Conservation (phyloP, 1,140 invertebrate genomes). For the Bombus waltoni region DNA sequence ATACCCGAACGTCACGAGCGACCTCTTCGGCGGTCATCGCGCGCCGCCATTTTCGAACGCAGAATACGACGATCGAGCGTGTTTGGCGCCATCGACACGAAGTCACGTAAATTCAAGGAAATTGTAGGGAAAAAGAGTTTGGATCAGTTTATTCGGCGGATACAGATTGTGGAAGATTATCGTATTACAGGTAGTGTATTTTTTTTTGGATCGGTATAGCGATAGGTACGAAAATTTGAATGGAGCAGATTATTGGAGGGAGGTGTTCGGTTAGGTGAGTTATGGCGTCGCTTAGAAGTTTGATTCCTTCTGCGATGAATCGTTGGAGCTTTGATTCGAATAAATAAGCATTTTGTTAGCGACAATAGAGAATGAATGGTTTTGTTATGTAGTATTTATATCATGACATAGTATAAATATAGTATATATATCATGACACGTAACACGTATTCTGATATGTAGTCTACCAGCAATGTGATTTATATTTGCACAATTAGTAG, state of each 20-base stretch:
- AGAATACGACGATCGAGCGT: neutral
- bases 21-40: neutral
- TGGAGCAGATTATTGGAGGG: too few species aligned
- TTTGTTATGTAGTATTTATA: too few species aligned
- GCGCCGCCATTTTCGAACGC: constrained; percentile 33
- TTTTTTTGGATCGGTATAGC: too few species aligned
- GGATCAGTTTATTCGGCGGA: neutral
- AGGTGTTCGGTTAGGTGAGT: neutral
- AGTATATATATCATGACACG: too few species aligned
- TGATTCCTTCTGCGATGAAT: neutral
- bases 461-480: neutral
- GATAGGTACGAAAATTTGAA: too few species aligned
- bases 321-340: neutral
- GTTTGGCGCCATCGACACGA: neutral
- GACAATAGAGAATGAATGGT: too few species aligned
- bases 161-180: too few species aligned
- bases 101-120: neutral
- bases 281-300: neutral
- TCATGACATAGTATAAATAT: too few species aligned
- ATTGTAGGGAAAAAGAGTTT: neutral
- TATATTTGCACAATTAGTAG: too few species aligned
- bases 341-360: neutral
- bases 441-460: neutral
- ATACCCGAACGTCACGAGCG: constrained; percentile 50
- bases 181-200: neutral